These are phyloP conservation scores for Chionomys nivalis DNA, from an alignment of 2,113 vertebrate species.

Conservation along the genomic window DNA sequence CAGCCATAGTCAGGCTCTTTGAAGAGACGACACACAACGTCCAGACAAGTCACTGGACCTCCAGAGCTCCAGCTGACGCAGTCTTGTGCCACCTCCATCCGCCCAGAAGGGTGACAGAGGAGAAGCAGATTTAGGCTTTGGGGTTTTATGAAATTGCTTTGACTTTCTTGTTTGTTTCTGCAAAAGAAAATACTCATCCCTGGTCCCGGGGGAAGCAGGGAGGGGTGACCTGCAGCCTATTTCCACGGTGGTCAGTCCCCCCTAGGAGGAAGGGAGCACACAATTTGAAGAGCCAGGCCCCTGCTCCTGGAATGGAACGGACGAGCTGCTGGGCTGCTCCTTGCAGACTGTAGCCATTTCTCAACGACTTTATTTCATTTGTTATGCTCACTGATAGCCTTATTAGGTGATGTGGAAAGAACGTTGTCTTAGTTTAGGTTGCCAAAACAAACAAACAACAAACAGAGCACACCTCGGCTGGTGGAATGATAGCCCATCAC, in stretches of 20 bases:
- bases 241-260: constrained; percentile 40
- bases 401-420: background rate
- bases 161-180: constrained; percentile 65
- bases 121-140: constrained; percentile 35
- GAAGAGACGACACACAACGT: background rate
- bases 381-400: background rate
- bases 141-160: constrained; percentile 60
- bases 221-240: constrained; percentile 37
- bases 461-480: no score
- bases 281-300: background rate
- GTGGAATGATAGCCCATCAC: no score
- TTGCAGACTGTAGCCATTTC: background rate
- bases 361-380: background rate
- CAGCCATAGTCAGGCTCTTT: background rate
- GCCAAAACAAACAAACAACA: background rate
- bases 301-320: background rate
- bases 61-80: background rate
- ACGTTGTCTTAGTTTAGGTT: background rate
- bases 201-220: background rate
- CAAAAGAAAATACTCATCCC: constrained; percentile 56
- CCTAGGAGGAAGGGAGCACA: constrained; percentile 55
- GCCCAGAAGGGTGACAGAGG: background rate
- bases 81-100: background rate
- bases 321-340: background rate
- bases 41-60: background rate